These are phyloP conservation scores for Dissostichus mawsoni DNA, from an alignment of 2,113 vertebrate species.

Conservation along the genomic window DNA sequence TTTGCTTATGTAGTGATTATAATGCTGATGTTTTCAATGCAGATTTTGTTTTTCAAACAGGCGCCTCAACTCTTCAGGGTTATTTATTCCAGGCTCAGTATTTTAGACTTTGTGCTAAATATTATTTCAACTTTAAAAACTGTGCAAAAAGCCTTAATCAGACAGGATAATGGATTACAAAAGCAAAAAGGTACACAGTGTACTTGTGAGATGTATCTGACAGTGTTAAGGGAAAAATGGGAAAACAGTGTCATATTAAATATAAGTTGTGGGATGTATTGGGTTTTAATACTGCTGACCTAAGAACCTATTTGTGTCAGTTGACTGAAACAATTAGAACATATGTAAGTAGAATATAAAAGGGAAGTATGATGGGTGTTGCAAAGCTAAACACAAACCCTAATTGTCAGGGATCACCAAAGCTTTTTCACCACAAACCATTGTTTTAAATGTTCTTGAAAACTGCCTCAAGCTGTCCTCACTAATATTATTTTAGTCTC, in stretches of 20 bases:
- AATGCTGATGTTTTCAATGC: background rate
- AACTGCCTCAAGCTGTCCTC: conserved; percentile 43
- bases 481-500: conserved; percentile 25
- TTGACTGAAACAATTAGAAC: background rate
- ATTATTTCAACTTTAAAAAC: conserved; percentile 5
- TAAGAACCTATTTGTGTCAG: conserved; percentile 1
- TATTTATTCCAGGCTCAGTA: conserved; percentile 19
- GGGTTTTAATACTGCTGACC: conserved; percentile 4
- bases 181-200: background rate
- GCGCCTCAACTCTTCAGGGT: conserved; percentile 29
- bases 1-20: conserved; percentile 6
- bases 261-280: background rate
- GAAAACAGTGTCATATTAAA: background rate
- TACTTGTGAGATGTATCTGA: background rate
- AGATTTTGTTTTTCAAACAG: background rate
- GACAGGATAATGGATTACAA: conserved; percentile 5
- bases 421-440: conserved; percentile 30
- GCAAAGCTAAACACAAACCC: conserved; percentile 6
- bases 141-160: conserved; percentile 50
- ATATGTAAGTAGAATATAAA: conserved; percentile 9
- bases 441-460: conserved; percentile 36
- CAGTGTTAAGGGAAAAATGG: background rate
- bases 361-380: conserved; percentile 36
- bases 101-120: conserved; percentile 34
- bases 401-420: conserved; percentile 31